A percentile compares a stretch with the other conserved stretches of the same genome.
These are phyloP conservation scores for Caenorhabditis sp. DNA, from an alignment of 2,888 invertebrate species.

Conservation along the genomic window DNA sequence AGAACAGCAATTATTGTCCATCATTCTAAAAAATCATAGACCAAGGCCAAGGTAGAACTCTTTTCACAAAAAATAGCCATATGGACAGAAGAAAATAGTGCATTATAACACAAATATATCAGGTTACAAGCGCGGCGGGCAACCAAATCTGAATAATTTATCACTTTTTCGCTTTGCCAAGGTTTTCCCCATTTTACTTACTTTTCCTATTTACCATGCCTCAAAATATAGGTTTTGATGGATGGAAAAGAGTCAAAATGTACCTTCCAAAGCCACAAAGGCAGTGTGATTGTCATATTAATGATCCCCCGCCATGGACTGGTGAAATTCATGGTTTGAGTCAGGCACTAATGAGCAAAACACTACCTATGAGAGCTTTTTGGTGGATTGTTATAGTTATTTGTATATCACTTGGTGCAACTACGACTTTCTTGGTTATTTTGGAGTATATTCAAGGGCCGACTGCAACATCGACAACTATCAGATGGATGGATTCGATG, in stretches of 20 bases:
- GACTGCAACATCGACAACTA: slow-evolving; percentile 68
- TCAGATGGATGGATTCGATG: slow-evolving; percentile 59
- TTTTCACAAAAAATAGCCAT: background rate
- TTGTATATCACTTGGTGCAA: slow-evolving; percentile 58
- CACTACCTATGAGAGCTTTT: slow-evolving; percentile 56
- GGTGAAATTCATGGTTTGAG: slow-evolving; percentile 68
- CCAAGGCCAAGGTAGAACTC: background rate
- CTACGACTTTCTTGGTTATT: slow-evolving; percentile 58
- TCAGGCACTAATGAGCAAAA: slow-evolving; percentile 56
- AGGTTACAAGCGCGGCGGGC: slow-evolving; percentile 18
- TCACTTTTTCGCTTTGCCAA: background rate
- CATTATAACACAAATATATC: slow-evolving; percentile 16
- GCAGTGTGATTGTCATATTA: slow-evolving; percentile 60
- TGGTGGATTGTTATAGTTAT: slow-evolving; percentile 67
- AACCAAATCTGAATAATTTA: slow-evolving; percentile 17
- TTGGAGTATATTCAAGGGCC: slow-evolving; percentile 65
- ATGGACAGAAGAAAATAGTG: slow-evolving; percentile 7
- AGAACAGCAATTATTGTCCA: background rate
- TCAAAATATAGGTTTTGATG: slow-evolving; percentile 14
- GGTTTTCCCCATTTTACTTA: background rate
- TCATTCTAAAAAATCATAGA: background rate
- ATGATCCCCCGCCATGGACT: slow-evolving; percentile 68
- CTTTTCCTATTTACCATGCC: slow-evolving; percentile 13
- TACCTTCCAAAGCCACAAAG: slow-evolving; percentile 48
- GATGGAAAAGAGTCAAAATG: slow-evolving; percentile 38